phyloP scores from a whole-genome alignment of 2,113 vertebrate genomes.

The Gopherus evgoodei region DNA sequence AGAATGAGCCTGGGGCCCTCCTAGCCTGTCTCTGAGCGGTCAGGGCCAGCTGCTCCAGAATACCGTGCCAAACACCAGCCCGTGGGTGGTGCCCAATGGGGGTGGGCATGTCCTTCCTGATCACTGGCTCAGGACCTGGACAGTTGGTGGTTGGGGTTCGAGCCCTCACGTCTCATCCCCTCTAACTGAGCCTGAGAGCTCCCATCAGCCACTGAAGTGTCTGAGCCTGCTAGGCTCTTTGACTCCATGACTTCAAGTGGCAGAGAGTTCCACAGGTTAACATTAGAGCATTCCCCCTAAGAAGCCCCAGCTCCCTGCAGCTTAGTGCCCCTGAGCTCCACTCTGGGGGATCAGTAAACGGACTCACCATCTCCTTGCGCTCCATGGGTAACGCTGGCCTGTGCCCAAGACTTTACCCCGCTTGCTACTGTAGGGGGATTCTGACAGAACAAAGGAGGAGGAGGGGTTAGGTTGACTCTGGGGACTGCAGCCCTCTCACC shows the following conservation, averaged over 20 bases:
- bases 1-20: neutral
- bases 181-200: neutral
- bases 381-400: slow-evolving; percentile 95
- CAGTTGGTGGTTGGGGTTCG: neutral
- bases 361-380: slow-evolving; percentile 93
- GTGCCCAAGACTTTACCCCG: slow-evolving; percentile 92
- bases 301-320: neutral
- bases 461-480: neutral
- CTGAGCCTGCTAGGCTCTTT: neutral
- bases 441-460: slow-evolving; percentile 51
- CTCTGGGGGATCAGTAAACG: neutral
- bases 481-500: neutral
- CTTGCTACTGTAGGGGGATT: slow-evolving; percentile 84
- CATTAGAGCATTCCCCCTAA: neutral
- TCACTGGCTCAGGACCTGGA: neutral
- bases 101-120: neutral
- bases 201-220: neutral
- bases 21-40: neutral
- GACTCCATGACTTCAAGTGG: neutral
- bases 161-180: neutral
- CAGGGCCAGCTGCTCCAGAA: no score
- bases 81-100: neutral
- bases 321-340: neutral
- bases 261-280: neutral
- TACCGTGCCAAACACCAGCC: no score